A percentile compares a stretch with the other conserved stretches of the same genome.
These are phyloP conservation scores for Clarias magur DNA, from an alignment of 2,113 vertebrate genomes.

Conservation along the genomic window DNA sequence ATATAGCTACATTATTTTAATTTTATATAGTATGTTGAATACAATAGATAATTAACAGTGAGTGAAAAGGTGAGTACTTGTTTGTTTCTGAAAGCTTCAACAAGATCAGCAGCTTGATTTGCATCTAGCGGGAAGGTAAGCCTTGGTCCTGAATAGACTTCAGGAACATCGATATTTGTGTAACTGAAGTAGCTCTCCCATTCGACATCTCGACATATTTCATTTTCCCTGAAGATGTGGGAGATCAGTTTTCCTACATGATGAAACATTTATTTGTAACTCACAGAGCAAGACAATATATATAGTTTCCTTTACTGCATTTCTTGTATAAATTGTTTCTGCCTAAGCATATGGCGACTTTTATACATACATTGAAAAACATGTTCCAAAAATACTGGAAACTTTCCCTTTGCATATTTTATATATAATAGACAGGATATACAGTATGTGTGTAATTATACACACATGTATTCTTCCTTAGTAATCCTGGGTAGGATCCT, in stretches of 20 bases:
- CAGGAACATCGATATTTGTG: constrained; percentile 80
- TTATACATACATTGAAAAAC: not conserved
- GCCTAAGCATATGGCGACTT: not conserved
- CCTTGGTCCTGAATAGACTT: constrained; percentile 82
- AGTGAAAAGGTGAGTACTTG: constrained; percentile 69
- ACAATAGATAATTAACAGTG: not conserved
- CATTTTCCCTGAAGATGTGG: constrained; percentile 83
- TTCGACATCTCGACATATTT: constrained; percentile 72
- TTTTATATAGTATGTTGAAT: not conserved
- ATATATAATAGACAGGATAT: too few relatives aligned
- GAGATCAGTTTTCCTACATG: constrained; percentile 84
- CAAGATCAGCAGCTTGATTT: constrained; percentile 78
- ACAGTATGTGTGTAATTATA: not conserved
- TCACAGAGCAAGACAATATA: not conserved
- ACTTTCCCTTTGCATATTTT: not conserved
- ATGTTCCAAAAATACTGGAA: not conserved
- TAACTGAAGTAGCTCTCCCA: constrained; percentile 80
- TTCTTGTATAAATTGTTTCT: not conserved
- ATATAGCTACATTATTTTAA: not conserved
- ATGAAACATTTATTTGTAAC: not conserved
- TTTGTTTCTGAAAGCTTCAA: constrained; percentile 92
- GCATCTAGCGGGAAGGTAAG: constrained; percentile 87
- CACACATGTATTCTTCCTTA: not conserved
- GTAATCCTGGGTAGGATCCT: not conserved
- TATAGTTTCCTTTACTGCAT: not conserved